phyloP scores from a whole-genome alignment of 2,888 invertebrate species.

The Callimorpha dominula region DNA sequence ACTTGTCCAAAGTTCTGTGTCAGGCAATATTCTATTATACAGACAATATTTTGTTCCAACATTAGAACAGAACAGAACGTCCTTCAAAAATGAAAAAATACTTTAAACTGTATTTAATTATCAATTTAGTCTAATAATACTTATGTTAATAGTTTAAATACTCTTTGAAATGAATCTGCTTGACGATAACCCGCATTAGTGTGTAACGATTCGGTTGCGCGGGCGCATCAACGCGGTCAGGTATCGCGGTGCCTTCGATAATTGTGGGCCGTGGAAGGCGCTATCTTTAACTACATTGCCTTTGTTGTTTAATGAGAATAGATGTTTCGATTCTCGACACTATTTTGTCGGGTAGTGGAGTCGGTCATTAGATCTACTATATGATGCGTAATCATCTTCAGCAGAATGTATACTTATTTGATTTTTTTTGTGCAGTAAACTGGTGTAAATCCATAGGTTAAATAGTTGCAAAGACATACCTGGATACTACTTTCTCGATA shows the following conservation, averaged over 20 bases:
- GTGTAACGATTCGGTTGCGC: slow-evolving; percentile 54
- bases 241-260: slow-evolving; percentile 65
- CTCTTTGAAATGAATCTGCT: background rate
- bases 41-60: background rate
- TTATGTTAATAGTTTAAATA: background rate
- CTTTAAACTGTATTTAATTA: background rate
- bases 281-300: slow-evolving; percentile 37
- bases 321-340: no score
- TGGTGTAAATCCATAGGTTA: background rate
- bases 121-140: background rate
- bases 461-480: no score
- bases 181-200: slow-evolving; percentile 26
- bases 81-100: background rate
- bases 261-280: slow-evolving; percentile 56
- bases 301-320: background rate
- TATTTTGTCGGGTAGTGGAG: no score
- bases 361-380: no score
- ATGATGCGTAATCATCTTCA: background rate
- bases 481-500: no score
- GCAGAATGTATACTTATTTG: no score
- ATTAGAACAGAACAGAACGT: background rate
- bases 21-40: no score
- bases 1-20: background rate
- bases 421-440: background rate
- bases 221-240: slow-evolving; percentile 67